Base-by-base conservation (phyloP, 2,113 vertebrate species). In the Laterallus jamaicensis region DNA sequence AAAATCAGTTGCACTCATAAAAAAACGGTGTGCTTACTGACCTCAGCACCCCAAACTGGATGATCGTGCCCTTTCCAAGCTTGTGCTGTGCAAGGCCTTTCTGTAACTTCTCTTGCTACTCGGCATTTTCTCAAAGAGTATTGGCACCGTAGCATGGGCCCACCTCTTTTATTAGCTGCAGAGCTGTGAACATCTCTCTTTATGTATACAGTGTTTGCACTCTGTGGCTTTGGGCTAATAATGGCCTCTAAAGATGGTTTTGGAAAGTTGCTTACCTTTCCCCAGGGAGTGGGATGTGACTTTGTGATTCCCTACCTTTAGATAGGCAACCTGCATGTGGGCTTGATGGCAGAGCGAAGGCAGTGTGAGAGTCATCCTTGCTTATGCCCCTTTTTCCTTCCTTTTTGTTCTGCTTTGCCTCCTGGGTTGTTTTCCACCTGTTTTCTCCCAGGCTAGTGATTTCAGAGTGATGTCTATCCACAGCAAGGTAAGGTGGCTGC, bases 141-240 rank as follows among this genome's bases (percentile, higher is more conserved):
- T 37, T n/a, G 60, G 56, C 82, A 67, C 55, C 31, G 12, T 7
- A 39, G 37, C 35, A 26, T 6, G 28, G 54, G 20, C 66, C 52
- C 66, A 69, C 39, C 29, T 31, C 28, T 66, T 62, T 11, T 10
- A 18, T 22, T 58, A 73, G 19, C 82, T 75, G n/a, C 81, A 63
- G 67, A 86, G 37, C 55, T 74, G 25, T n/a, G 37, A 90, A 37
- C 59, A 32, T 42, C 29, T 40, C 37, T 87, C 49, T 69, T 87
- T 40, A 58, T 28, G 56, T 18, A 20, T 11, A 24, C n/a, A 16
- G 1, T 3, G 5, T n/a, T 52, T 2, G 9, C 2, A 0, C 1
- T 19, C 21, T 63, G 44, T 37, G 25, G 59, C 69, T 82, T 88
- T 83, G 76, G 79, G 31, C 85, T 90, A 78, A 77, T 88, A 94